Conservation (phyloP, 2,888 invertebrate species). For the Melikaiella ostensackeni region DNA sequence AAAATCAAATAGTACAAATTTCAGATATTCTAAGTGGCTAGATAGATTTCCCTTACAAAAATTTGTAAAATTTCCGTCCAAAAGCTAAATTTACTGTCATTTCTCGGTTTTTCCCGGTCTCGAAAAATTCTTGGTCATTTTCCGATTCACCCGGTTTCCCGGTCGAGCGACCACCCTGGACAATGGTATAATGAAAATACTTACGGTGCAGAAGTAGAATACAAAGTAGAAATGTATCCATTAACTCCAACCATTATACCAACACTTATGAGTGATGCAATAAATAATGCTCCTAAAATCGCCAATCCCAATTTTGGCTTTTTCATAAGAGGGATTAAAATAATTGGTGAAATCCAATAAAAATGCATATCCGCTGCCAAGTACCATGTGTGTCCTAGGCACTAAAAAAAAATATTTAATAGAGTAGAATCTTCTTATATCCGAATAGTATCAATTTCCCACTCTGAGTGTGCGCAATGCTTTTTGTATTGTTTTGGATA, state of each 20-base stretch:
- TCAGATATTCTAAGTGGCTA: too few relatives aligned
- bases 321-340: slow-evolving; percentile 78
- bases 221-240: slow-evolving; percentile 19
- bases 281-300: slow-evolving; percentile 55
- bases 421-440: background rate
- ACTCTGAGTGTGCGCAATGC: too few relatives aligned
- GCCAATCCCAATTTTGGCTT: slow-evolving; percentile 72
- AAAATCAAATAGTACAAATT: too few relatives aligned
- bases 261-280: background rate
- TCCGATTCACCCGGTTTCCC: too few relatives aligned
- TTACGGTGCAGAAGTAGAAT: background rate
- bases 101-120: too few relatives aligned
- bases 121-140: too few relatives aligned
- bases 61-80: too few relatives aligned
- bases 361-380: slow-evolving; percentile 81
- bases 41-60: too few relatives aligned
- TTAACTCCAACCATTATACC: slow-evolving; percentile 3
- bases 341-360: slow-evolving; percentile 79
- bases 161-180: too few relatives aligned
- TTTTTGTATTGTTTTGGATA: background rate
- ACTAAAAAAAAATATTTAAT: background rate
- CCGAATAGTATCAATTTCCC: background rate
- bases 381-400: slow-evolving; percentile 67
- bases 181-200: background rate
- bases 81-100: too few relatives aligned